phyloP scores from a whole-genome alignment of 2,888 invertebrate species.

The Apotomis betuletana region DNA sequence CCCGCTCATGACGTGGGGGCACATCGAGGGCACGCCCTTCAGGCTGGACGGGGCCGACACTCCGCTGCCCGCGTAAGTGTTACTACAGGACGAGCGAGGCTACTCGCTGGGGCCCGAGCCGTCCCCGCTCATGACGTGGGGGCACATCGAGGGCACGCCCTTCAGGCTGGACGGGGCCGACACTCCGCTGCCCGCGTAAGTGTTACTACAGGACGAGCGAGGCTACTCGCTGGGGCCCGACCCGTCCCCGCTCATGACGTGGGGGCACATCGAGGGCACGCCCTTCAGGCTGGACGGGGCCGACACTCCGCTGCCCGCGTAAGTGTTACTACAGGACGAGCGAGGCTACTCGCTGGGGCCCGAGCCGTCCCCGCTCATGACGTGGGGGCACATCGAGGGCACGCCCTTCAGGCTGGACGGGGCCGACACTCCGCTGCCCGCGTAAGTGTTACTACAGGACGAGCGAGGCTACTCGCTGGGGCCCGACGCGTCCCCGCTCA shows the following conservation, averaged over 20 bases:
- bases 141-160: slow-evolving; percentile 99
- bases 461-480: too few species aligned
- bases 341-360: too few species aligned
- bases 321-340: not conserved
- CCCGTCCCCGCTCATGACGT: slow-evolving; percentile 94
- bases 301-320: slow-evolving; percentile 89
- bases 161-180: slow-evolving; percentile 94
- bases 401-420: too few species aligned
- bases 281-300: slow-evolving; percentile 94
- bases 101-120: slow-evolving; percentile 73
- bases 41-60: slow-evolving; percentile 96
- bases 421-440: too few species aligned
- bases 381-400: too few species aligned
- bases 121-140: slow-evolving; percentile 98
- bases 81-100: not conserved
- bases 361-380: too few species aligned
- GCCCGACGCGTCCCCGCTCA: too few species aligned
- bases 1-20: slow-evolving; percentile 99
- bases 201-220: slow-evolving; percentile 61
- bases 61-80: slow-evolving; percentile 87
- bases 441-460: too few species aligned
- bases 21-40: slow-evolving; percentile 97
- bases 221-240: slow-evolving; percentile 82
- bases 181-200: slow-evolving; percentile 89
- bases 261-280: slow-evolving; percentile 99